Evolutionary conservation across 1,140 invertebrate genomes (phyloP).

Genomic region (Penaeus vannamei): DNA sequence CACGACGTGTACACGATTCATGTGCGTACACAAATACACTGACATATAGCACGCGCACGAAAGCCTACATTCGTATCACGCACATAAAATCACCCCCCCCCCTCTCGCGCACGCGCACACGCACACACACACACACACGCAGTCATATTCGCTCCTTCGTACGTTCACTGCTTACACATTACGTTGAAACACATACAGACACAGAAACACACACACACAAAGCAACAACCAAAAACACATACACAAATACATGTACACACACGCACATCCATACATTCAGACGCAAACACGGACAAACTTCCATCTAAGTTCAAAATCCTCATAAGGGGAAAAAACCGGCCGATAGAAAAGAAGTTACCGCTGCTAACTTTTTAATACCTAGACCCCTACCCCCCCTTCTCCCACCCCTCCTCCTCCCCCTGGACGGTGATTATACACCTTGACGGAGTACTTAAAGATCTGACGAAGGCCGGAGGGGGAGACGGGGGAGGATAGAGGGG

Average conservation of each 20-base stretch:
- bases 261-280: background rate
- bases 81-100: too few species aligned
- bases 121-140: background rate
- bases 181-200: background rate
- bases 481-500: background rate
- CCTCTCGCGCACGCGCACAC: background rate
- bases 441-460: background rate
- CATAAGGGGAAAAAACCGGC: background rate
- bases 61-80: too few species aligned
- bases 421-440: background rate
- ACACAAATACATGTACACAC: background rate
- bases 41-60: too few species aligned
- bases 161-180: background rate
- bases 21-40: too few species aligned
- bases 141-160: background rate
- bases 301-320: background rate
- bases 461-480: background rate
- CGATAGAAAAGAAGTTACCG: background rate
- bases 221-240: background rate
- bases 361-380: background rate
- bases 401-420: background rate
- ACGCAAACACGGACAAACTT: background rate
- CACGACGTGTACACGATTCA: too few species aligned
- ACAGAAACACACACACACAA: background rate
- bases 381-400: background rate